Evolutionary conservation across 2,888 invertebrate species (phyloP).

Genomic region (Heliconius erato): DNA sequence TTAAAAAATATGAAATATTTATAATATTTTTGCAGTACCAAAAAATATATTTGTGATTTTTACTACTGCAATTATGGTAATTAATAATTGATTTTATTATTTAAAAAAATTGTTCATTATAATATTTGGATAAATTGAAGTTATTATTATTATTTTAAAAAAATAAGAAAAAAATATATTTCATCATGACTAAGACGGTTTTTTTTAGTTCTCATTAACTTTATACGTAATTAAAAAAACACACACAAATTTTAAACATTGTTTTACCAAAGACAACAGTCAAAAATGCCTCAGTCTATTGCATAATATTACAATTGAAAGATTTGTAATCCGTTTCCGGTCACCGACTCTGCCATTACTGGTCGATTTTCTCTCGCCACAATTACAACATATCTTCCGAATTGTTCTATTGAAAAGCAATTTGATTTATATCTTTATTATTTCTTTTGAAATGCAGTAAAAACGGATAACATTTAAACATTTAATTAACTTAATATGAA

Average conservation of each 20-base stretch:
- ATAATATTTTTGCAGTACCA: too few species aligned
- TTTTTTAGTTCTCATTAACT: neutral
- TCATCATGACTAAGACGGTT: neutral
- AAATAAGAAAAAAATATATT: too few species aligned
- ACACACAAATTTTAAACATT: too few species aligned
- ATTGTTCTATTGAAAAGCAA: slow-evolving; percentile 64
- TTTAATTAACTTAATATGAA: neutral
- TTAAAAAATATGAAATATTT: too few species aligned
- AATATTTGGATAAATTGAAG: too few species aligned
- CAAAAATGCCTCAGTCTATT: slow-evolving; percentile 49
- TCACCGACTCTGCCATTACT: slow-evolving; percentile 43
- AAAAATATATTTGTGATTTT: too few species aligned
- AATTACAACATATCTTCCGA: slow-evolving; percentile 69
- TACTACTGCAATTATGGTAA: too few species aligned
- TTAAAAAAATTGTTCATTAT: too few species aligned
- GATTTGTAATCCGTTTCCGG: slow-evolving; percentile 63
- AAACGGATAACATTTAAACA: neutral
- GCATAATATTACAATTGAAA: slow-evolving; percentile 63
- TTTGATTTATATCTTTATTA: neutral
- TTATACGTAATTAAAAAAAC: too few species aligned
- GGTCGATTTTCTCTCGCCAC: slow-evolving; percentile 64
- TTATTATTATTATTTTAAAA: too few species aligned
- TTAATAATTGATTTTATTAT: too few species aligned
- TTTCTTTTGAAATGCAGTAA: neutral
- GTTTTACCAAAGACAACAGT: too few species aligned